phyloP scores from a whole-genome alignment of 2,888 invertebrate species.

The Conomelus anceps region DNA sequence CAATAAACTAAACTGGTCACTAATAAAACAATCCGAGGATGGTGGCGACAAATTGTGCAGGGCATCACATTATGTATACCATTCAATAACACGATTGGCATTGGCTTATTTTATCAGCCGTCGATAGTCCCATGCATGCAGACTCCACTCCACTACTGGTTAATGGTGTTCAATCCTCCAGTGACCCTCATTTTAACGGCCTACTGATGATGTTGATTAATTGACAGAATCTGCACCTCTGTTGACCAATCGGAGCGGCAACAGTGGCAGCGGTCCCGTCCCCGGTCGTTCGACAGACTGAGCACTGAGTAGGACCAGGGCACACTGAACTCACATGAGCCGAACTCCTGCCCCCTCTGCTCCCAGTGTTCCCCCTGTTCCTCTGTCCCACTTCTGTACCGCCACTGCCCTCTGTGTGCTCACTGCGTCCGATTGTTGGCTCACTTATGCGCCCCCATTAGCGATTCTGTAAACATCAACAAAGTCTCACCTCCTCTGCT shows the following conservation, averaged over 20 bases:
- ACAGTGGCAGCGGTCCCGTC: neutral
- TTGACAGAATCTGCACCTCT: neutral
- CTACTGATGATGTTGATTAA: neutral
- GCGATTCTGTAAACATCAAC: neutral
- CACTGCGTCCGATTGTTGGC: neutral
- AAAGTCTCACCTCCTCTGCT: neutral
- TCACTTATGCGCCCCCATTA: neutral
- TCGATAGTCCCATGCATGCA: neutral
- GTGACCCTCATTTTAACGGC: neutral
- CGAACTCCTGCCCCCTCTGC: neutral
- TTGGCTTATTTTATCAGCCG: neutral
- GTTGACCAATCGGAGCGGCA: no score
- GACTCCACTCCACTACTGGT: no score
- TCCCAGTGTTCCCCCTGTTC: neutral
- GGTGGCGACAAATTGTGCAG: no score
- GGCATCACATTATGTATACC: neutral
- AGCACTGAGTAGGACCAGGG: no score
- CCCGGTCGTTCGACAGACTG: no score
- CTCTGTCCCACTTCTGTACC: neutral
- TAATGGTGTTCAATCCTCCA: neutral
- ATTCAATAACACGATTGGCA: neutral
- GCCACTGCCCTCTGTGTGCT: neutral
- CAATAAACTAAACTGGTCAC: neutral
- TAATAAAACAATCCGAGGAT: neutral
- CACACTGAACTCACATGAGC: no score